A percentile compares a stretch with the other conserved stretches of the same genome.
Evolutionary conservation across 2,113 vertebrate species (phyloP).

Genomic region (Lontra canadensis): DNA sequence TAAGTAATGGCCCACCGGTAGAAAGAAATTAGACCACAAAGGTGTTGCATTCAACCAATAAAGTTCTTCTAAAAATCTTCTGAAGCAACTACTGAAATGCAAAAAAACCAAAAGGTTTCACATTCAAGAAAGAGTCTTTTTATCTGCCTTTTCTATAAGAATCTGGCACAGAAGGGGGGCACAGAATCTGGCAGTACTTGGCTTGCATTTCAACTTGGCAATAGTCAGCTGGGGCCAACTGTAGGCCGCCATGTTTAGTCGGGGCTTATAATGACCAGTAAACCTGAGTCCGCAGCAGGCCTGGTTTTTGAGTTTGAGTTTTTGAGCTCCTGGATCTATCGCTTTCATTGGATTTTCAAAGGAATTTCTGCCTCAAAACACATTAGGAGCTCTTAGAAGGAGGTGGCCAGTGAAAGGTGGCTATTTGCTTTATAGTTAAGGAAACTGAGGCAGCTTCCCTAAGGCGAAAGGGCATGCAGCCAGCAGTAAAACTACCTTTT

Average conservation of each 20-base stretch:
- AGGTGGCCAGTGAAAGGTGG: neutral
- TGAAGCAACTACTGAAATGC: neutral
- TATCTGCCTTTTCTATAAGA: neutral
- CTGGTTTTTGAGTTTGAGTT: neutral
- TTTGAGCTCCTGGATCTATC: neutral
- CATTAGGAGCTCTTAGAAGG: neutral
- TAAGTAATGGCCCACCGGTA: neutral
- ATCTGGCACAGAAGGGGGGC: neutral
- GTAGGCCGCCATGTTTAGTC: neutral
- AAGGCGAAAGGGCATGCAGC: neutral
- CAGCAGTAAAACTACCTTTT: neutral
- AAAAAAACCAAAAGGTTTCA: slow-evolving; percentile 5
- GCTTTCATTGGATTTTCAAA: neutral
- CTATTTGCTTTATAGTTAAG: neutral
- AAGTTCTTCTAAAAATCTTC: neutral
- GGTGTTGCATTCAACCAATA: neutral
- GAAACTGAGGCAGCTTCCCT: neutral
- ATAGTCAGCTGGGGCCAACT: neutral
- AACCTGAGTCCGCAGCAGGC: neutral
- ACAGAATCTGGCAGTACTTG: neutral
- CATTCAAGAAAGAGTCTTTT: neutral
- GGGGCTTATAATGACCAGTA: neutral
- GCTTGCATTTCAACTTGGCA: neutral
- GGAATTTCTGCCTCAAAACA: neutral
- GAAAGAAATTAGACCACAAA: neutral